These are phyloP conservation scores for Drusus annulatus DNA, from an alignment of 1,140 invertebrate species.

Conservation along the genomic window DNA sequence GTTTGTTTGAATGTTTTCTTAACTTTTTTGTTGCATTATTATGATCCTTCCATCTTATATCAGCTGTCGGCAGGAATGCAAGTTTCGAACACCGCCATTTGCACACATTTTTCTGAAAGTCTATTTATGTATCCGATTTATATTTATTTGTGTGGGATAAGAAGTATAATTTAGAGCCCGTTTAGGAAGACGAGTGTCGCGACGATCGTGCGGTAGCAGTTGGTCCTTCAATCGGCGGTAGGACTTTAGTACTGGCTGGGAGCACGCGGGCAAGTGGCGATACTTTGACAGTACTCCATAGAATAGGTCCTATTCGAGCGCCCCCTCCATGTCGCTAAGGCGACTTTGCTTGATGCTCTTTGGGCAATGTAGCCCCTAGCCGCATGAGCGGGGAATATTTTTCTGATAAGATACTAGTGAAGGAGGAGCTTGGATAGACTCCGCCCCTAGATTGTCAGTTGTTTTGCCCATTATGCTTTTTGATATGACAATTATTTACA, in stretches of 20 bases:
- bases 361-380: constrained; percentile 24
- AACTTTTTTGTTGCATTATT: neutral
- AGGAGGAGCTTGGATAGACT: constrained; percentile 9
- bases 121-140: too few species aligned
- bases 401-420: constrained; percentile 42
- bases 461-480: neutral
- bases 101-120: neutral
- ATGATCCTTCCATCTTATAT: constrained; percentile 28
- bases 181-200: neutral
- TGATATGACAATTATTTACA: neutral
- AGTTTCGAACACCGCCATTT: constrained; percentile 11
- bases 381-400: constrained; percentile 34
- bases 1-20: too few species aligned
- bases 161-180: neutral
- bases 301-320: constrained; percentile 24
- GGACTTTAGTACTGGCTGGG: constrained; percentile 44
- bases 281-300: constrained; percentile 39
- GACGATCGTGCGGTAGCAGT: constrained; percentile 12
- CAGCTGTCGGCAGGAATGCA: constrained; percentile 14
- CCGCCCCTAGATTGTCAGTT: constrained; percentile 32
- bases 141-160: neutral
- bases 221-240: constrained; percentile 10
- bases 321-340: constrained; percentile 41
- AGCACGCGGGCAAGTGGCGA: constrained; percentile 53
- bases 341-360: constrained; percentile 9